A percentile compares a stretch with the other conserved stretches of the same genome.
phyloP scores from a whole-genome alignment of 2,113 vertebrate species.

The Phrynosoma platyrhinos region DNA sequence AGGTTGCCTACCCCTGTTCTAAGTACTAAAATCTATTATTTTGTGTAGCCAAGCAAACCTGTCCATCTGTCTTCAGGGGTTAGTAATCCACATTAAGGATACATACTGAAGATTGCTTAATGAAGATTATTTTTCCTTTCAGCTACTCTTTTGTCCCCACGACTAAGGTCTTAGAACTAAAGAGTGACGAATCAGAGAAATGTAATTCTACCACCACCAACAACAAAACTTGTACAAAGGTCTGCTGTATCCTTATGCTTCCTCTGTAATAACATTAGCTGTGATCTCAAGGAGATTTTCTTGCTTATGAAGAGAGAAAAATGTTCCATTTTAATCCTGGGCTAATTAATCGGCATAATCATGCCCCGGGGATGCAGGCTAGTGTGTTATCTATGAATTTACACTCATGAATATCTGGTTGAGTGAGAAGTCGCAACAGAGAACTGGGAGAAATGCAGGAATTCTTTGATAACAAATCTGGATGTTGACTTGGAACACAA shows the following conservation, averaged over 20 bases:
- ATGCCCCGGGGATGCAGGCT: conserved; percentile 46
- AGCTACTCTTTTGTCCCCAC: conserved; percentile 1
- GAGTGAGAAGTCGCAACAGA: conserved; percentile 47
- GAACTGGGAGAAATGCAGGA: neutral
- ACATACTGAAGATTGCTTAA: conserved; percentile 22
- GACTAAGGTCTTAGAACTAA: neutral
- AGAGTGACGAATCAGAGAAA: conserved; percentile 2
- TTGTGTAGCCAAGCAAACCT: neutral
- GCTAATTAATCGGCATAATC: conserved; percentile 60
- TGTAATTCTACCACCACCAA: conserved; percentile 20
- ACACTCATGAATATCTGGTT: conserved; percentile 30
- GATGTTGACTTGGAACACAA: neutral
- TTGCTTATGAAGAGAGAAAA: neutral
- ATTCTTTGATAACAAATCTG: conserved; percentile 23
- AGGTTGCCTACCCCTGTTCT: too few species aligned
- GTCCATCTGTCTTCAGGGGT: neutral
- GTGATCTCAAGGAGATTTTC: conserved; percentile 55
- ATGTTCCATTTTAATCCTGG: conserved; percentile 56
- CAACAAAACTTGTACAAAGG: conserved; percentile 14
- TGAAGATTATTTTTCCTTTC: conserved; percentile 35
- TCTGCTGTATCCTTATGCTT: conserved; percentile 50
- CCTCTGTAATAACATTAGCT: conserved; percentile 45
- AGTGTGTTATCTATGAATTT: conserved; percentile 54
- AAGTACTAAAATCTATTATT: conserved; percentile 1
- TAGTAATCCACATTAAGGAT: conserved; percentile 26